Evolutionary conservation across 2,888 invertebrate genomes (phyloP), one percentile per base, ranked within the genome.

Genomic region (Theretra japonica): DNA sequence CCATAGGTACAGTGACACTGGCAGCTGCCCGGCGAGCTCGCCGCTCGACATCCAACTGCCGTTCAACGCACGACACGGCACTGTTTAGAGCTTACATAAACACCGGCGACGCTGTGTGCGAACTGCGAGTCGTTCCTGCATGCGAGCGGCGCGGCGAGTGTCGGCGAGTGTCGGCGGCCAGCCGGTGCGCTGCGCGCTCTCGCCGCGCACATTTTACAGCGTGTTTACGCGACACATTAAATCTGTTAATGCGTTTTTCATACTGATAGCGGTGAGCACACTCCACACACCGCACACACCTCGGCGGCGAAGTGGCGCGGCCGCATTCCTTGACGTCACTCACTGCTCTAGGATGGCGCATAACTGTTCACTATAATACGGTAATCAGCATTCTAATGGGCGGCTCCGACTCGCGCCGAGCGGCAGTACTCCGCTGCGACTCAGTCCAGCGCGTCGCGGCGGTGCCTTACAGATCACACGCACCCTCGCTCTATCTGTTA

Each of bases 141-240:
- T 7, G 21, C 57, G 11, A n/a, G n/a, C 57, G 56, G n/a, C 21
- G 21, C 33, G 33, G n/a, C n/a, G n/a, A n/a, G n/a, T n/a, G n/a
- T n/a, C 33, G 41, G 11, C 15, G 41, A 15, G n/a, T 53, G 53
- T 53, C 53, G 4, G 53, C n/a, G n/a, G 19, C n/a, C 19, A 17
- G n/a, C 19, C 48, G 28, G 28, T 28, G 28, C 6, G 21, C 56
- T 56, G 56, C 56, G 21, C 57, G 23, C 57, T 23, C 57, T 11
- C 57, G 21, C 23, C 4, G 21, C 6, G 41, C 23, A 17, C 2
- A 17, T 41, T 65, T 65, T 65, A 65, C 65, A 48, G 41, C 65
- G 65, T 65, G 65, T 48, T 65, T 65, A 65, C 48, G 48, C 65
- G 23, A 48, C 23, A 65, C 41, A 65, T 48, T 65, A 65, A 65